A percentile compares a stretch with the other conserved stretches of the same genome.
phyloP scores from a whole-genome alignment of 2,797 vertebrate genomes.

The Helostoma temminkii region DNA sequence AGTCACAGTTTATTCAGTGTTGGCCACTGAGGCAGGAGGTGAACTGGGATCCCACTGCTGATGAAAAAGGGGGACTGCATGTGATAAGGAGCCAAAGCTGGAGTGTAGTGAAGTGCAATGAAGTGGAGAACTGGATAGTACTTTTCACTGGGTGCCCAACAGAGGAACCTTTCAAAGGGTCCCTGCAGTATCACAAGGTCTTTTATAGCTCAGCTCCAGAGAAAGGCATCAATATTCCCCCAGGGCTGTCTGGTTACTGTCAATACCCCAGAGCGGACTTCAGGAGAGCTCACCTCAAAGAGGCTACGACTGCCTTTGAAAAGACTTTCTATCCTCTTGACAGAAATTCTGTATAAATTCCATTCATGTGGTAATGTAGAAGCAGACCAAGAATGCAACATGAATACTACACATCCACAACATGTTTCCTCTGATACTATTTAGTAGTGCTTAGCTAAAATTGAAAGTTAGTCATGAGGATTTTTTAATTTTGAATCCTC shows the following conservation, averaged over 20 bases:
- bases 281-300: slow-evolving; percentile 57
- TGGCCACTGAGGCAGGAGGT: slow-evolving; percentile 36
- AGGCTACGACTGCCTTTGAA: slow-evolving; percentile 54
- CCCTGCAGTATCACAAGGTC: slow-evolving; percentile 58
- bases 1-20: slow-evolving; percentile 13
- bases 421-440: neutral
- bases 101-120: slow-evolving; percentile 49
- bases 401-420: neutral
- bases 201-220: slow-evolving; percentile 59
- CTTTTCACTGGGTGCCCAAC: slow-evolving; percentile 65
- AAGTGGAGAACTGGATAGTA: slow-evolving; percentile 63
- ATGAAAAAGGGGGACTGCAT: slow-evolving; percentile 38
- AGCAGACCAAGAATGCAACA: slow-evolving; percentile 4
- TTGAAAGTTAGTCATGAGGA: neutral
- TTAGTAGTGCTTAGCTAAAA: slow-evolving; percentile 2
- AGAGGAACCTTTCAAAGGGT: slow-evolving; percentile 70
- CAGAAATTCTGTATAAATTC: slow-evolving; percentile 26
- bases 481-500: neutral
- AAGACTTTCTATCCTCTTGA: slow-evolving; percentile 35
- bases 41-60: slow-evolving; percentile 45
- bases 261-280: slow-evolving; percentile 60
- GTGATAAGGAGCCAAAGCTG: slow-evolving; percentile 55
- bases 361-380: slow-evolving; percentile 12
- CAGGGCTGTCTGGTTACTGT: slow-evolving; percentile 61
- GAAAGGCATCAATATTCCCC: slow-evolving; percentile 70